These are phyloP conservation scores for Ganaspis sp. DNA, from an alignment of 1,140 invertebrate species.

Conservation along the genomic window DNA sequence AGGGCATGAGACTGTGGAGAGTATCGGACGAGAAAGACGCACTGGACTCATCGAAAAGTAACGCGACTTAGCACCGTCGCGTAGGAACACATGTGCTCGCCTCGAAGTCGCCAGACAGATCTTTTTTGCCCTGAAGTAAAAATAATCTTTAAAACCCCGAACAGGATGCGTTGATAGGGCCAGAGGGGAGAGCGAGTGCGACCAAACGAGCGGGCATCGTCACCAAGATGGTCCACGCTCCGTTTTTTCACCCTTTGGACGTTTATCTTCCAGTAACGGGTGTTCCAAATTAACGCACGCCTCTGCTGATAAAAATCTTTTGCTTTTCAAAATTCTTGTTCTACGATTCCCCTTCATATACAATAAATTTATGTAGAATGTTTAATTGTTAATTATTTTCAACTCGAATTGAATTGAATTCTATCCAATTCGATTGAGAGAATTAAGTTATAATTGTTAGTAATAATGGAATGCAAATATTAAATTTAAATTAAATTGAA, in stretches of 20 bases:
- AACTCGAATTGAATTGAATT: no score
- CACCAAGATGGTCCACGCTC: conserved; percentile 67
- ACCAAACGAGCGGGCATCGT: conserved; percentile 65
- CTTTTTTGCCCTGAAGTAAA: conserved; percentile 76
- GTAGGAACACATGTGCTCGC: conserved; percentile 67
- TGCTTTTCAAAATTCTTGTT: no score
- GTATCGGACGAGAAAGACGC: conserved; percentile 42
- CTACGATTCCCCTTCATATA: no score
- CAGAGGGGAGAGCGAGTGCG: conserved; percentile 41
- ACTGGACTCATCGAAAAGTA: conserved; percentile 59
- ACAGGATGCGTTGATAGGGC: conserved; percentile 71
- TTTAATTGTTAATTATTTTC: no score
- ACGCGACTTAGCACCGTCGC: conserved; percentile 45
- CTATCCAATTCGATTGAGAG: no score
- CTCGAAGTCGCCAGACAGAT: conserved; percentile 73
- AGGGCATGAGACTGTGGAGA: background rate
- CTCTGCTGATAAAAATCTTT: background rate
- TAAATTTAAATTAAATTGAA: no score
- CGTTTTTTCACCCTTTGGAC: conserved; percentile 75
- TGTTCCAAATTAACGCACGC: conserved; percentile 70
- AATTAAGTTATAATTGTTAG: no score
- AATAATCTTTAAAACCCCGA: conserved; percentile 77
- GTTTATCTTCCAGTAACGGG: conserved; percentile 68
- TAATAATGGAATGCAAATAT: no score
- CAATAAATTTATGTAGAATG: no score